Base-by-base conservation (phyloP, 2,888 invertebrate genomes). In the Pemphredon lugubris region DNA sequence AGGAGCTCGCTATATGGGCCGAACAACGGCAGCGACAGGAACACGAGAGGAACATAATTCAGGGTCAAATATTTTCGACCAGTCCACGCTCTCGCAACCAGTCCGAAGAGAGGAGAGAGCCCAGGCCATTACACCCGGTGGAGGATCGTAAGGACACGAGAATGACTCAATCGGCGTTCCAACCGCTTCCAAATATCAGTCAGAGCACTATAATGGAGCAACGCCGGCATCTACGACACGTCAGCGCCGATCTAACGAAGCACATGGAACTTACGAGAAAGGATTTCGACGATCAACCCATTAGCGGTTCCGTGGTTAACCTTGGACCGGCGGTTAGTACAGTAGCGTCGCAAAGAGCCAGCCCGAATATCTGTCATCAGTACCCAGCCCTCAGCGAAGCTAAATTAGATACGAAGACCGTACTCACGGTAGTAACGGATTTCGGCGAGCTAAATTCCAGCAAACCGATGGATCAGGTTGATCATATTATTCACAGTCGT, bases 21-120 rank as follows among this genome's bases (percentile, higher is more conserved):
- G 89, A 90, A 55, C 89, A 89, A 45, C 78, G 88, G 23, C 89
- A 89, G 37, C 81, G 89, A n/a, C 90, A 89, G 44, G 89, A 90
- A 11, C 61, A 87, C 6, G 89, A 89, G 58, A 82, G 86, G 20
- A 84, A 75, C 5, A 80, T 87, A 16, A 76, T 84, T 13, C 83
- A 82, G 30, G 81, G 75, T 45, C 85, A 79, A 13, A 76, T 88
- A 30, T 87, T 86, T 20, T 82, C 87, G 0, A 87, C 87, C 0
- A 88, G 86, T 68, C 87, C 89, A 3, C 83, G 89, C 16, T 85
- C 87, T 0, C 84, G 88, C 7, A 87, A 86, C 72, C 88, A 83
- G 6, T 87, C 87, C 1, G 89, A 89, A 57, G 89, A 89, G 30
- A 79, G 88, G 18, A 78, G 86, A 30, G 86, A 82, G 1, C 53